These are phyloP conservation scores for Acleris laterana DNA, from an alignment of 2,888 invertebrate genomes.

Conservation along the genomic window DNA sequence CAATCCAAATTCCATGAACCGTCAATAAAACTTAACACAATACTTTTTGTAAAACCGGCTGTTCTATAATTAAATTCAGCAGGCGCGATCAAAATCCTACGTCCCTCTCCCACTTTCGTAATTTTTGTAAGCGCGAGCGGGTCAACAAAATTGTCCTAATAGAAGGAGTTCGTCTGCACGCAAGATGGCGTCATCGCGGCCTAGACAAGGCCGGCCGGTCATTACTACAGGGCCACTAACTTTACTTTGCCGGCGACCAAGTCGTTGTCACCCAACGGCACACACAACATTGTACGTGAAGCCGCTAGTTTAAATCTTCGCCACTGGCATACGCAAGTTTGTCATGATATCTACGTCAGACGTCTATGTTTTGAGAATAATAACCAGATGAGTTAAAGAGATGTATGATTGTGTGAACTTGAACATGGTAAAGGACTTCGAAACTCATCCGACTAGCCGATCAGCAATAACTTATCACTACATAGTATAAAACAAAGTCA, in stretches of 20 bases:
- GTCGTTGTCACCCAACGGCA: constrained; percentile 49
- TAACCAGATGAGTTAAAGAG: constrained; percentile 3
- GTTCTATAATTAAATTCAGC: constrained; percentile 59
- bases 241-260: constrained; percentile 55
- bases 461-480: neutral
- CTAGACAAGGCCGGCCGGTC: constrained; percentile 84
- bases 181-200: constrained; percentile 82
- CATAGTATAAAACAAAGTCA: no score
- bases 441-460: neutral
- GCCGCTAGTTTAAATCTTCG: neutral
- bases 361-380: constrained; percentile 16
- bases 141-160: constrained; percentile 71
- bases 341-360: constrained; percentile 24
- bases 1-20: constrained; percentile 31
- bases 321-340: constrained; percentile 6
- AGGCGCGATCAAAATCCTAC: constrained; percentile 45
- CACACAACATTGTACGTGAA: neutral
- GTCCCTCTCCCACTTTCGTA: constrained; percentile 52
- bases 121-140: constrained; percentile 52
- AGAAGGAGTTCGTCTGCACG: constrained; percentile 74
- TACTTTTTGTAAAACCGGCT: constrained; percentile 40
- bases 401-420: neutral
- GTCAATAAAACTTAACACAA: constrained; percentile 41
- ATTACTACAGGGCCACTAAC: constrained; percentile 76
- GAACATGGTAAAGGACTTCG: neutral